phyloP scores from a whole-genome alignment of 2,797 vertebrate genomes.

The Melanotaenia nigrans region DNA sequence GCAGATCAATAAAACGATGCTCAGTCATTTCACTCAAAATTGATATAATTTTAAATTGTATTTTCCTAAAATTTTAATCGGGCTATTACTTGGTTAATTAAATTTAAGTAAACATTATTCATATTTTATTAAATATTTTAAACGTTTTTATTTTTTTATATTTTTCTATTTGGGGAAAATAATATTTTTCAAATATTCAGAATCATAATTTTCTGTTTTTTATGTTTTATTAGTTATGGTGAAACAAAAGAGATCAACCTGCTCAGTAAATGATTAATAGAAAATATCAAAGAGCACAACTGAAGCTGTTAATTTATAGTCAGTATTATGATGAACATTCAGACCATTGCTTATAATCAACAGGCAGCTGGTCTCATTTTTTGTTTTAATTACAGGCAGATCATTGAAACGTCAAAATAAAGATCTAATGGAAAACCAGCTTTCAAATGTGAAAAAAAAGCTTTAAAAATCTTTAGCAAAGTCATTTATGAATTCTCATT shows the following conservation, averaged over 20 bases:
- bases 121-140: not conserved
- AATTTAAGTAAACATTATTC: not conserved
- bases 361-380: not conserved
- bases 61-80: not conserved
- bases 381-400: slow-evolving; percentile 4
- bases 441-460: not conserved
- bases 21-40: slow-evolving; percentile 44
- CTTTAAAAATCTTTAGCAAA: not conserved
- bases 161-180: not conserved
- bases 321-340: not conserved
- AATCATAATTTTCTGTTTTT: not conserved
- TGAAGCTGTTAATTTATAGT: not conserved
- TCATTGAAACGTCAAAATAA: not conserved
- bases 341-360: not conserved
- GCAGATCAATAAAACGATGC: slow-evolving; percentile 69
- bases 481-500: slow-evolving; percentile 19
- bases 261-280: not conserved
- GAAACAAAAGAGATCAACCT: not conserved
- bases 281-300: not conserved
- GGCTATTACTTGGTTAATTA: not conserved
- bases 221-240: not conserved
- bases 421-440: slow-evolving; percentile 4
- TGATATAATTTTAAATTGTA: slow-evolving; percentile 34
- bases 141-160: not conserved
- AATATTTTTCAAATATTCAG: not conserved